Evolutionary conservation across 1,140 invertebrate genomes (phyloP), one percentile per base, ranked within the genome.

Genomic region (Drosophila azteca): DNA sequence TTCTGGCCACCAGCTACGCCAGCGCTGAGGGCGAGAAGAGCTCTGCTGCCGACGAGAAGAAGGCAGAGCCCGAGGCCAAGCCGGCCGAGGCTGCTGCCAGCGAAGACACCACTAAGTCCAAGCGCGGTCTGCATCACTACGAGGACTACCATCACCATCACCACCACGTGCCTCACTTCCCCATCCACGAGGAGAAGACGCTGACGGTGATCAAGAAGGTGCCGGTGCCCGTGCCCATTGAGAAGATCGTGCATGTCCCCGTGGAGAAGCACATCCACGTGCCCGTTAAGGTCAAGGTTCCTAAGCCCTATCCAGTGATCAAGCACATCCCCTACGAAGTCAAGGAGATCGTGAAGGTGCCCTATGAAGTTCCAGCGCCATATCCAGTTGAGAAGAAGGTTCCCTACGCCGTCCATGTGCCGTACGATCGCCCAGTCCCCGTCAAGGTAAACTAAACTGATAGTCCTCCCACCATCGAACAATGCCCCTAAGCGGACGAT

Each of bases 171-270:
- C 82, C 82, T 39, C 82, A 87, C 53, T 87, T 76, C 58, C 89
- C 88, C 2, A 66, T 90, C 22, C 92, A 94, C 54, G 93, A 93
- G 88, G 92, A 95, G 55, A 96, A 96, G 92, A 95, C 95, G n/a
- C 92, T 96, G 70, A 96, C 95, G 15, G 92, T 96, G 9, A 93
- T 95, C 43, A 96, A 96, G 91, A 95, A 96, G 81, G 94, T 95
- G 77, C 92, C 93, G 61, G 91, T 94, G 6, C 94, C 94, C 2
- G 93, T 94, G 82, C 94, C 94, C 13, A 93, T 94, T 11, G 93
- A 94, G 64, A 94, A 94, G 84, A 92, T 93, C 68, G 93, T 91
- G 2, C 90, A 93, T 45, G 92, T 93, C 8, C 94, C 94, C 4
- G 94, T 94, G 7, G 92, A 93, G 72, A 94, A 94, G 63, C 92